Evolutionary conservation across 2,113 vertebrate genomes (phyloP).

Genomic region (Cavia porcellus): DNA sequence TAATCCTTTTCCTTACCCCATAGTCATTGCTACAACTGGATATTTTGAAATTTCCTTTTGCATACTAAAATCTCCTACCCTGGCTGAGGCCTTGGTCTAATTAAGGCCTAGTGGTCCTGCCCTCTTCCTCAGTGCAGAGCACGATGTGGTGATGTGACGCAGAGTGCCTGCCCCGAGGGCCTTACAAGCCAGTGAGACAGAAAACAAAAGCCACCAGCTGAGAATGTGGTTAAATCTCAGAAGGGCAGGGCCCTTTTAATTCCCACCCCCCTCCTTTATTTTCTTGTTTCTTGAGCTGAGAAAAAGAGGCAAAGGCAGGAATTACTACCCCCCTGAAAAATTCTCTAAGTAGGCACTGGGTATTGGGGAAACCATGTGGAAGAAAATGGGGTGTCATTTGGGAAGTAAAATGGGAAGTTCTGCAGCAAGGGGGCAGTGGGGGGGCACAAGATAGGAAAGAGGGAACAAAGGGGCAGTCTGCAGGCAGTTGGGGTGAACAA

Average conservation of each 20-base stretch:
- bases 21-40: constrained; percentile 31
- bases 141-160: not conserved
- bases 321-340: not conserved
- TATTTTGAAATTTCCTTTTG: constrained; percentile 70
- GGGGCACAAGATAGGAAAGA: not conserved
- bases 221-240: constrained; percentile 77
- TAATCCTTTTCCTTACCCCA: constrained; percentile 3
- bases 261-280: not conserved
- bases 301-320: constrained; percentile 19
- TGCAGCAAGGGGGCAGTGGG: not conserved
- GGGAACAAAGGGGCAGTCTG: not conserved
- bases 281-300: constrained; percentile 45
- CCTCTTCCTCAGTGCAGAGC: constrained; percentile 41
- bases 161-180: constrained; percentile 72
- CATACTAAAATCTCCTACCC: constrained; percentile 50
- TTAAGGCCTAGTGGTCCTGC: constrained; percentile 70
- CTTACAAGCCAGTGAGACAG: constrained; percentile 73
- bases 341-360: not conserved
- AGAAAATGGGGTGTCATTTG: not conserved
- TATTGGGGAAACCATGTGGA: not conserved
- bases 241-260: constrained; percentile 72
- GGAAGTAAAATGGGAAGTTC: not conserved
- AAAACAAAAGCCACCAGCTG: constrained; percentile 84
- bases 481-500: not conserved
- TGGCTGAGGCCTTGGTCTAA: constrained; percentile 73